Conservation (phyloP, 1,140 invertebrate genomes). For the Drosophila jambulina region DNA sequence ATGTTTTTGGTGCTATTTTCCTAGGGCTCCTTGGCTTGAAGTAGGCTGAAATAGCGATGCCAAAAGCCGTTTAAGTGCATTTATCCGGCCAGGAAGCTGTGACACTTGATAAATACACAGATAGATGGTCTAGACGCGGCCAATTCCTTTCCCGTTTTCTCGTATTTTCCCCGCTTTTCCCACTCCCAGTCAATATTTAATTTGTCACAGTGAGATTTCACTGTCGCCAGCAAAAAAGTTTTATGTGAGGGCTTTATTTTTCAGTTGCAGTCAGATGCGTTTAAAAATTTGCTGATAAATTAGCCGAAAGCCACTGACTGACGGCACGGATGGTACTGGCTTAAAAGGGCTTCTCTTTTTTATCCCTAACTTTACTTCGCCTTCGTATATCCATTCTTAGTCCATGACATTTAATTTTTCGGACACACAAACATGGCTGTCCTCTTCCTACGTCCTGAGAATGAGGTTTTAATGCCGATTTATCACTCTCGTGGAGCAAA, state of each 20-base stretch:
- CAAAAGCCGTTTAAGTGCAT: constrained; percentile 68
- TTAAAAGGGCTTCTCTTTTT: constrained; percentile 30
- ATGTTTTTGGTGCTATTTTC: constrained; percentile 24
- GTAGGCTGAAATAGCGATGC: constrained; percentile 31
- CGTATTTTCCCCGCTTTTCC: neutral
- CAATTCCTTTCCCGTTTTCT: neutral
- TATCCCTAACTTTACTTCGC: constrained; percentile 5
- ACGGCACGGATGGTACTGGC: constrained; percentile 38
- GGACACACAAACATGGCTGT: constrained; percentile 40
- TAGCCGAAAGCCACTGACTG: constrained; percentile 59
- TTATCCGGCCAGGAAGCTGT: constrained; percentile 47
- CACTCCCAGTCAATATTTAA: constrained; percentile 57
- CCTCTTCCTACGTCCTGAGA: constrained; percentile 22
- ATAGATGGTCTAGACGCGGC: constrained; percentile 25
- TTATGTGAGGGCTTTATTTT: constrained; percentile 10
- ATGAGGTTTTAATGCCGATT: constrained; percentile 77
- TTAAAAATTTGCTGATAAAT: constrained; percentile 78
- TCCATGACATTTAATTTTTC: constrained; percentile 74
- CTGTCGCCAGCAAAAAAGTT: constrained; percentile 30
- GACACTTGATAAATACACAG: constrained; percentile 36
- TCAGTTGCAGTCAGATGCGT: constrained; percentile 45
- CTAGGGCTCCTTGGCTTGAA: constrained; percentile 14
- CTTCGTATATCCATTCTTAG: constrained; percentile 35
- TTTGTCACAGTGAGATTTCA: constrained; percentile 55
- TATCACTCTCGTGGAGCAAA: constrained; percentile 50